Evolutionary conservation across 2,797 vertebrate genomes (phyloP).

Genomic region (Jordanella pulchra): DNA sequence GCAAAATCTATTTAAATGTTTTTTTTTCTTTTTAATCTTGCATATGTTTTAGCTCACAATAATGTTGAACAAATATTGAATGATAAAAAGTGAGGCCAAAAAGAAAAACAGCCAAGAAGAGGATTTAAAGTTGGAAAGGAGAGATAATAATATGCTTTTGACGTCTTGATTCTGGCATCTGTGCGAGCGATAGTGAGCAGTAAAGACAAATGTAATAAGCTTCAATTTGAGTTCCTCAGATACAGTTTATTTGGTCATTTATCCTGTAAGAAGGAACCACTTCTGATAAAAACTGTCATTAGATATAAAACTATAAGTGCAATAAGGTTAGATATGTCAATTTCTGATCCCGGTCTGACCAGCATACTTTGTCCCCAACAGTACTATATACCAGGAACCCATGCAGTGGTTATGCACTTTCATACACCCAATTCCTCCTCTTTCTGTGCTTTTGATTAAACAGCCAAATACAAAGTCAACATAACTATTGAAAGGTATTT

Average conservation of each 20-base stretch:
- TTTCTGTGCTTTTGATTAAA: no score
- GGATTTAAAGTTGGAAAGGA: not conserved
- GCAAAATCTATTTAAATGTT: not conserved
- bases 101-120: no score
- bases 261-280: not conserved
- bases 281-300: not conserved
- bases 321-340: not conserved
- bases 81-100: no score
- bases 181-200: not conserved
- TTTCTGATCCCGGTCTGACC: not conserved
- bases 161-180: not conserved
- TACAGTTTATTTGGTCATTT: not conserved
- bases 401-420: not conserved
- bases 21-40: not conserved
- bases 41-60: not conserved
- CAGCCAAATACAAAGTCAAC: no score
- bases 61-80: not conserved
- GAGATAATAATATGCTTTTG: not conserved
- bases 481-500: no score
- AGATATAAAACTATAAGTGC: not conserved
- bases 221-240: not conserved
- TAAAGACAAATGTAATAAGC: not conserved
- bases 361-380: not conserved
- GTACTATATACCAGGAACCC: not conserved
- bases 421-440: no score